Percentiles rank a stretch among this genome's conserved stretches.
Conservation (phyloP, 2,888 invertebrate genomes). For the Tachina grossa region DNA sequence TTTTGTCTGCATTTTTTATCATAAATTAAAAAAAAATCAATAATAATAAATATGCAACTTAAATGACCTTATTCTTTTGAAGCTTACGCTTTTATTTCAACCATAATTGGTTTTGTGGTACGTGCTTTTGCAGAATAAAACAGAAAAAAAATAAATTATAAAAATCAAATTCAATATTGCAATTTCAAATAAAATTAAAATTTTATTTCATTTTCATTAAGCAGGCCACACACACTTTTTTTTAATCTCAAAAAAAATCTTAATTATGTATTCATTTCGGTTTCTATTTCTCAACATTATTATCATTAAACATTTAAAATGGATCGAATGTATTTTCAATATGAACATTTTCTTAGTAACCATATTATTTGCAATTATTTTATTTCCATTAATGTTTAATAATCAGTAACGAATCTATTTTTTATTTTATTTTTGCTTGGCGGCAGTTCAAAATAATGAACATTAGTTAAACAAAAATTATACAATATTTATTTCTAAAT, state of each 20-base stretch:
- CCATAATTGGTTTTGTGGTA: constrained; percentile 62
- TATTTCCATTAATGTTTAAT: constrained; percentile 13
- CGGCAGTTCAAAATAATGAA: constrained; percentile 22
- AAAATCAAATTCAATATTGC: constrained; percentile 33
- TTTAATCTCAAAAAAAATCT: constrained; percentile 17
- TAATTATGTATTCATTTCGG: constrained; percentile 56
- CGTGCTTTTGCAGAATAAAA: constrained; percentile 39
- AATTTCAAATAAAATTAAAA: constrained; percentile 11
- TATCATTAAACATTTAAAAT: constrained; percentile 50
- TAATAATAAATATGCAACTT: too few species aligned
- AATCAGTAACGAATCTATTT: constrained; percentile 39
- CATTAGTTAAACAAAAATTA: constrained; percentile 20
- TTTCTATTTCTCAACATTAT: constrained; percentile 47
- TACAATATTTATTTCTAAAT: constrained; percentile 5
- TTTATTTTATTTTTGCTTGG: constrained; percentile 41
- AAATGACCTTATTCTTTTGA: not conserved
- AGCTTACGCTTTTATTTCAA: constrained; percentile 29
- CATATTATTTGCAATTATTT: constrained; percentile 21
- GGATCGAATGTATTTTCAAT: constrained; percentile 38
- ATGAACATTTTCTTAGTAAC: not conserved
- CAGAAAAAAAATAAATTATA: constrained; percentile 9
- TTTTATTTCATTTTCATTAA: constrained; percentile 27
- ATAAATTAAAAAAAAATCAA: too few species aligned
- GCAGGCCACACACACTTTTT: constrained; percentile 29
- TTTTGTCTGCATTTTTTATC: too few species aligned